Evolutionary conservation across 2,113 vertebrate species (phyloP), one percentile per base, ranked within the genome.

Genomic region (Vireo altiloquus): DNA sequence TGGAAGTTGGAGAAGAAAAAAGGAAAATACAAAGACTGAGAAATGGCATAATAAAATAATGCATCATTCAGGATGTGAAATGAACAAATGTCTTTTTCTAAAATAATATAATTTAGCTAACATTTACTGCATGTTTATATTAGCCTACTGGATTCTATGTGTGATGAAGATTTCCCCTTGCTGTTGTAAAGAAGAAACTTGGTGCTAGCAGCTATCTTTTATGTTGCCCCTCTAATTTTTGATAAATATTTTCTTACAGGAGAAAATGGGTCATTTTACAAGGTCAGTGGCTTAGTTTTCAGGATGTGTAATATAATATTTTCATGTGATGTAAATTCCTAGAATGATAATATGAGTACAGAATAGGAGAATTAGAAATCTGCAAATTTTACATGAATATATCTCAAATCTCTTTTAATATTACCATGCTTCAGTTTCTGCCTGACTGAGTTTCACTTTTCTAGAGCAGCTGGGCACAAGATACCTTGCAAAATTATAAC

Each of bases 1-100:
- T 70, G 53, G 80, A 84, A 92, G 30, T 42, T 61, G 25, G 23
- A 18, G 6, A 11, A 28, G 57, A 70, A 69, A 46, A 53, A 37
- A 30, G 18, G 33, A 33, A 95, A 91, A 91, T 57, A 44, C 6
- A 28, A 61, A 93, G 56, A 81, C 2, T 89, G 79, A 96, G 82
- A 96, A 96, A 96, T 88, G 53, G 74, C 77, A 94, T 88, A 60
- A 69, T 60, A 80, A 96, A 96, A 96, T 95, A 56, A 91, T 76
- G 80, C 86, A 70, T 92, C 69, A 63, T 66, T 87, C 59, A 60
- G 46, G 76, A 95, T 89, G 31, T 90, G 72, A 94, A 97, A 93
- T 66, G 78, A 96, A 81, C 71, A 94, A 95, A 88, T 92, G 52
- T 83, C 68, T n/a, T 96, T 92, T 97, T 91, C 54, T 92, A 83